These are phyloP conservation scores for Xiphophorus hellerii DNA, from an alignment of 2,113 vertebrate species.

Conservation along the genomic window DNA sequence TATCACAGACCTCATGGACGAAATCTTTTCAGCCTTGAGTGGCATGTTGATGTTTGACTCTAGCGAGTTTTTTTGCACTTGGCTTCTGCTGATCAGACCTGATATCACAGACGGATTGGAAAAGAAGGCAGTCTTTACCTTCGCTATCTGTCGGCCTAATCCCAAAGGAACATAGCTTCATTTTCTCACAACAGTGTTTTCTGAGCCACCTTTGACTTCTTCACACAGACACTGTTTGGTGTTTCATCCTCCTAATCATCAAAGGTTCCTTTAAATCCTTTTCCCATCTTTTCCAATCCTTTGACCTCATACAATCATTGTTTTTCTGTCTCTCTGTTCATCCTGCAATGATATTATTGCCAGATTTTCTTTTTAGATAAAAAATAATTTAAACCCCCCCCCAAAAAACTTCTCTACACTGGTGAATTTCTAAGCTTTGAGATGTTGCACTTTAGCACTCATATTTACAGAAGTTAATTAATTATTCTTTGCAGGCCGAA, in stretches of 20 bases:
- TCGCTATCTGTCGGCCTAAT: conserved; percentile 70
- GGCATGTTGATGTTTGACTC: conserved; percentile 55
- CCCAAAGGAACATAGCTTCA: conserved; percentile 69
- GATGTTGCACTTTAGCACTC: too few relatives aligned
- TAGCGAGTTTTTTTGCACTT: conserved; percentile 40
- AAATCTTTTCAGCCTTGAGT: conserved; percentile 61
- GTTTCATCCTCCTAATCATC: conserved; percentile 61
- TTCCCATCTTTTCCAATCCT: conserved; percentile 30
- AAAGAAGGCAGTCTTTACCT: conserved; percentile 65
- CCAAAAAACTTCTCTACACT: too few relatives aligned
- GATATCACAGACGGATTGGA: conserved; percentile 67
- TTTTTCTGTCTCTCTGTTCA: conserved; percentile 22
- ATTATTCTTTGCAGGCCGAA: too few relatives aligned
- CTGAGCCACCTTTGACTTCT: conserved; percentile 65
- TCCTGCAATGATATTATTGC: conserved; percentile 32
- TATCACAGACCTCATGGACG: not conserved
- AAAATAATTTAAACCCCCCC: not conserved
- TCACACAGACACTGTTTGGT: conserved; percentile 26
- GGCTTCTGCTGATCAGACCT: conserved; percentile 58
- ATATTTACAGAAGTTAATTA: not conserved
- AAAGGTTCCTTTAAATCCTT: conserved; percentile 57
- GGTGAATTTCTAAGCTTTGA: too few relatives aligned
- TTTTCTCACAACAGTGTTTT: conserved; percentile 70
- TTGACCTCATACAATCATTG: not conserved
- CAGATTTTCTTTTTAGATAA: conserved; percentile 27